Conservation (phyloP, 2,797 vertebrate species). For the Hemitrygon akajei region DNA sequence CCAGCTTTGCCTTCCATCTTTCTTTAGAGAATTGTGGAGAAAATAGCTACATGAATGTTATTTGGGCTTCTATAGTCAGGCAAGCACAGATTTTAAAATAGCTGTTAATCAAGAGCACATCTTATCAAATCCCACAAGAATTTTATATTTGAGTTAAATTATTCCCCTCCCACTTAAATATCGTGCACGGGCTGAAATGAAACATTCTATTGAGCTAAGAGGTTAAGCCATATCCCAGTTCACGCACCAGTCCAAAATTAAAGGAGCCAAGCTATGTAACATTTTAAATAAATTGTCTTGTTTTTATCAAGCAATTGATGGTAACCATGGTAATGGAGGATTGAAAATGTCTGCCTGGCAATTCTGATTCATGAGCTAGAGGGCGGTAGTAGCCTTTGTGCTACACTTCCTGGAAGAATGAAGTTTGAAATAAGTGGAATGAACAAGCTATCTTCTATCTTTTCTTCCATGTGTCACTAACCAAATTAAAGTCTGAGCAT, state of each 20-base stretch:
- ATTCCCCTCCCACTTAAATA: not conserved
- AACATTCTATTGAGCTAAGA: not conserved
- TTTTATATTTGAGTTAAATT: not conserved
- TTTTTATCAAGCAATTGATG: not conserved
- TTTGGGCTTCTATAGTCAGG: not conserved
- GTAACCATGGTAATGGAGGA: not conserved
- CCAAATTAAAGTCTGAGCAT: not conserved
- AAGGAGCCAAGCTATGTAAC: not conserved
- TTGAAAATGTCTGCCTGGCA: not conserved
- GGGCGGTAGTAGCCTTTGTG: not conserved
- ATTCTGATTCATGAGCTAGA: constrained; percentile 22
- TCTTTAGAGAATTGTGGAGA: not conserved
- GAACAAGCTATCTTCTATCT: constrained; percentile 14
- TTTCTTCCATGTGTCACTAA: not conserved
- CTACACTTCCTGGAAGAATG: not conserved
- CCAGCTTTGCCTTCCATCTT: not conserved
- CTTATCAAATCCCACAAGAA: not conserved
- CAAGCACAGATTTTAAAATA: not conserved
- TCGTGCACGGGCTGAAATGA: not conserved
- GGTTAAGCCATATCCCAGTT: too few relatives aligned
- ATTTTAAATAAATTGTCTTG: not conserved
- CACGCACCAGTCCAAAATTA: not conserved
- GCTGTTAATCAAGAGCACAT: not conserved
- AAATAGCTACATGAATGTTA: not conserved
- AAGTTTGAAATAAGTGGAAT: not conserved